Evolutionary conservation across 2,888 invertebrate genomes (phyloP), one percentile per base, ranked within the genome.

Genomic region (Chirona hameri): DNA sequence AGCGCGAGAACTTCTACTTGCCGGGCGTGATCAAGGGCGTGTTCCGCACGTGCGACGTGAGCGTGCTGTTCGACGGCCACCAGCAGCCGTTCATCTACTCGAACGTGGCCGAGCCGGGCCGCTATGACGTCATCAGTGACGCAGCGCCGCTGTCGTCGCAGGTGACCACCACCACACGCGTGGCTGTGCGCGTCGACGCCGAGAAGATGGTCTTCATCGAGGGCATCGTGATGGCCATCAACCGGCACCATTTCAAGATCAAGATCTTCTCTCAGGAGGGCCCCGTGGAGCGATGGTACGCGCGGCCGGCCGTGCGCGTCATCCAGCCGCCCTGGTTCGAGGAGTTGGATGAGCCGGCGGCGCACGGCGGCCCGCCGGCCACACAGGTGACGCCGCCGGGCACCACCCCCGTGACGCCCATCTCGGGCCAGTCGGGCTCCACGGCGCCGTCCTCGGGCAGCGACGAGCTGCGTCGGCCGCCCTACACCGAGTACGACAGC

Each of bases 271-370:
- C 76, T 21, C 12, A 83, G 27, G 82, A 69, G 80, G 76, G 85
- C 85, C 76, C 83, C 84, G 90, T 88, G 83, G 89, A 90, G 87
- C 91, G 92, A 85, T 92, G 93, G 86, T 95, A 97, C 84, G 94
- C 95, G 87, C 91, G 98, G 65, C 96, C 98, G 9, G 96, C 97
- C 88, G 90, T 99, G 84, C 91, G 99, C 46, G 91, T 99, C 48
- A 90, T 98, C 85, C 92, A 94, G 87, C 97, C 98, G 27, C 99
- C 98, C 0, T 99, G 99, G 98, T 95, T 94, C 89, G 99, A 98
- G 87, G 98, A 99, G 89, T 88, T 98, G 83, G 95, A 94, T 86
- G 85, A 76, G 76, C 18, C 9, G 76, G 5, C 39, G 21, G 39
- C 24, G 55, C 27, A 65, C 39, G 55, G 55, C 31, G 60, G 52